Evolutionary conservation across 2,888 invertebrate genomes (phyloP).

Genomic region (Cephus pygmeus): DNA sequence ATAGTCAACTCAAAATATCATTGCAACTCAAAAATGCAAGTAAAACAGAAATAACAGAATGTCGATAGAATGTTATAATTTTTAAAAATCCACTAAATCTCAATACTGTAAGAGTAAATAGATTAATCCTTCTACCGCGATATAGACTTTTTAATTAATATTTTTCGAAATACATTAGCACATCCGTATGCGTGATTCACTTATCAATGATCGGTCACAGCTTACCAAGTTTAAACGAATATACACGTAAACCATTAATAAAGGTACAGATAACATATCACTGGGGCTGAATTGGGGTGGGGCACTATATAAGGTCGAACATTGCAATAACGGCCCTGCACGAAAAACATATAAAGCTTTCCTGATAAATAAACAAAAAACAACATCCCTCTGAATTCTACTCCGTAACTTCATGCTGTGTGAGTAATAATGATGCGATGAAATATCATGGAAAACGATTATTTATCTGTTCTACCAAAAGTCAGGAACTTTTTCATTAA

Average conservation of each 20-base stretch:
- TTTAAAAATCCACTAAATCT: conserved; percentile 15
- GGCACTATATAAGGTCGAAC: conserved; percentile 55
- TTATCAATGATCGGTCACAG: background rate
- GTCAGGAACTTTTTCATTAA: background rate
- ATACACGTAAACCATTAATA: background rate
- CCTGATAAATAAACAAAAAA: conserved; percentile 5
- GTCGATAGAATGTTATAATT: background rate
- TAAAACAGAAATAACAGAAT: background rate
- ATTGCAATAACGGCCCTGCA: conserved; percentile 6
- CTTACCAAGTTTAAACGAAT: background rate
- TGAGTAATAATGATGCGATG: conserved; percentile 17
- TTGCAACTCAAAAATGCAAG: background rate
- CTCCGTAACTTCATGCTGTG: conserved; percentile 21
- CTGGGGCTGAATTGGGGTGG: conserved; percentile 57
- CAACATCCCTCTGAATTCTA: conserved; percentile 12
- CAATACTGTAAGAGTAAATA: conserved; percentile 9
- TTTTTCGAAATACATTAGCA: background rate
- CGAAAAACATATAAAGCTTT: conserved; percentile 23
- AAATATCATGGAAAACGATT: conserved; percentile 12
- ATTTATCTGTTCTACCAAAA: conserved; percentile 6
- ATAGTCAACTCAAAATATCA: background rate
- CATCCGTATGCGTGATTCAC: background rate
- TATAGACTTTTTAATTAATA: conserved; percentile 1
- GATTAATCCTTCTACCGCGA: background rate
- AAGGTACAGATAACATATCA: background rate